Evolutionary conservation across 2,113 vertebrate species (phyloP).

Genomic region (Takifugu bimaculatus): DNA sequence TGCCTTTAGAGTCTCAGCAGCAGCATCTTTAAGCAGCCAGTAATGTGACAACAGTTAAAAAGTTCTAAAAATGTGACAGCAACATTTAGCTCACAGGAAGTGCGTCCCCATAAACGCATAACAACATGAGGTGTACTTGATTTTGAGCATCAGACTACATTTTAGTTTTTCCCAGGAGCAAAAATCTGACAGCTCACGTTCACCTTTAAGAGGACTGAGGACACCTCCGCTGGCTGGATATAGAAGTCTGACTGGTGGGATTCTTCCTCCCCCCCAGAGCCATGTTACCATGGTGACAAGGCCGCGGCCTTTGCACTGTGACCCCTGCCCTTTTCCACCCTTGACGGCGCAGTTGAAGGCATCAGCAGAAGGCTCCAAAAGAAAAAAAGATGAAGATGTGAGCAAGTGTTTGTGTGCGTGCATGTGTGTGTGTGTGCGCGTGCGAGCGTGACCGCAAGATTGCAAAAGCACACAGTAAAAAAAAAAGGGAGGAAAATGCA

Average conservation of each 20-base stretch:
- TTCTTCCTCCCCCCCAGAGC: conserved; percentile 46
- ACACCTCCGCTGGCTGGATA: conserved; percentile 15
- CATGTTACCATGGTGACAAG: conserved; percentile 58
- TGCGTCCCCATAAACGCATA: no score
- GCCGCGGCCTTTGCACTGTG: conserved; percentile 56
- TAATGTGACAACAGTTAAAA: no score
- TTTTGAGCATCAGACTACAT: no score
- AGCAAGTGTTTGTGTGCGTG: conserved; percentile 5
- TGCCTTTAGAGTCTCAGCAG: no score
- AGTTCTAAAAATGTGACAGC: no score
- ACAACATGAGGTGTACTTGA: no score
- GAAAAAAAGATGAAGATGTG: conserved; percentile 42
- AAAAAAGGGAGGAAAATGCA: conserved; percentile 43
- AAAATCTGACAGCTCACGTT: no score
- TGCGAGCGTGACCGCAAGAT: background rate
- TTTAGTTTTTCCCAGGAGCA: no score
- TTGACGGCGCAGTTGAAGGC: conserved; percentile 29
- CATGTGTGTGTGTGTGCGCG: conserved; percentile 7
- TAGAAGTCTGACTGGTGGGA: conserved; percentile 47
- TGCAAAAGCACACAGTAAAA: conserved; percentile 26
- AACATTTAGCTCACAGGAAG: no score
- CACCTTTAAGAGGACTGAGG: no score
- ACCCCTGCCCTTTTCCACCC: conserved; percentile 52
- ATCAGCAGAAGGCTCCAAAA: conserved; percentile 28
- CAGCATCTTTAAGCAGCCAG: no score